These are phyloP conservation scores for Typhlichthys eigenmanni DNA, from an alignment of 2,797 vertebrate species.

Conservation along the genomic window DNA sequence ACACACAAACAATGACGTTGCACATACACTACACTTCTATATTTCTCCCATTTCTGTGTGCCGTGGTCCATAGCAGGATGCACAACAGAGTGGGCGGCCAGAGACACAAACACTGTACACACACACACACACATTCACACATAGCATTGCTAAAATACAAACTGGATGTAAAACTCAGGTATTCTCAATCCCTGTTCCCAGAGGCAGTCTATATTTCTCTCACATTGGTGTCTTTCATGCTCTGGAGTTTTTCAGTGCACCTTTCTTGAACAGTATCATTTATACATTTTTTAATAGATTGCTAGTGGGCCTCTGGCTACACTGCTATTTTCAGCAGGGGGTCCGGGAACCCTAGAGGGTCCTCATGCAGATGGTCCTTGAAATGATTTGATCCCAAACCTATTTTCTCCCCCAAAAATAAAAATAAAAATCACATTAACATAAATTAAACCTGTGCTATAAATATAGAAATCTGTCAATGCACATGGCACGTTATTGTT, in stretches of 20 bases:
- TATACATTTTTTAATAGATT: too few relatives aligned
- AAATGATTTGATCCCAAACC: too few relatives aligned
- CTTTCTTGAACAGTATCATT: not conserved
- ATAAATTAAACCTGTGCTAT: too few relatives aligned
- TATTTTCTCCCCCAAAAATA: too few relatives aligned
- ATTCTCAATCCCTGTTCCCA: not conserved
- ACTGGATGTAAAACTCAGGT: conserved; percentile 7
- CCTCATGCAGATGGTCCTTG: too few relatives aligned
- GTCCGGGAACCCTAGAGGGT: too few relatives aligned
- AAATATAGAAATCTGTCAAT: too few relatives aligned
- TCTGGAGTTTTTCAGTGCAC: not conserved
- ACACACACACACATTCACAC: conserved; percentile 5
- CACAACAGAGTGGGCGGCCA: conserved; percentile 25
- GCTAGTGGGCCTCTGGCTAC: too few relatives aligned
- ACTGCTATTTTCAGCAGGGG: too few relatives aligned
- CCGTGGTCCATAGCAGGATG: conserved; percentile 5
- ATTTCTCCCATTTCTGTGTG: conserved; percentile 15
- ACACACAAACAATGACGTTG: not conserved
- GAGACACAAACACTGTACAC: conserved; percentile 16
- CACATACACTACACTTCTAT: not conserved
- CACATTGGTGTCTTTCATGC: not conserved
- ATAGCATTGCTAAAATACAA: not conserved
- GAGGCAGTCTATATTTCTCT: conserved; percentile 1
- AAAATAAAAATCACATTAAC: too few relatives aligned
- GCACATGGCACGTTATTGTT: too few relatives aligned